A percentile compares a stretch with the other conserved stretches of the same genome.
Evolutionary conservation across 2,888 invertebrate genomes (phyloP).

Genomic region (Agrochola macilenta): DNA sequence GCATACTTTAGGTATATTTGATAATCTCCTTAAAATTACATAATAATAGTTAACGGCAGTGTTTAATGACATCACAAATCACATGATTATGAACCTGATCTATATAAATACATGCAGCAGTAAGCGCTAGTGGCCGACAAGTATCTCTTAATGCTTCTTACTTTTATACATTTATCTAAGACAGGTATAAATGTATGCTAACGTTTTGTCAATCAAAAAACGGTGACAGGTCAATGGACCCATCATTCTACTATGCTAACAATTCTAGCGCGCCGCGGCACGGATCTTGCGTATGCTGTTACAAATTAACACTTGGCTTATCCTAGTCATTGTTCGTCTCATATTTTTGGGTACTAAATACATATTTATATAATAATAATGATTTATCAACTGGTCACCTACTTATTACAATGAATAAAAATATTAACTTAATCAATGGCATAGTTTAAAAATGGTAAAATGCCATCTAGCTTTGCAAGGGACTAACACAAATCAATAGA

Average conservation of each 20-base stretch:
- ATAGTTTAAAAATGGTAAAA: constrained; percentile 60
- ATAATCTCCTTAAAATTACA: constrained; percentile 56
- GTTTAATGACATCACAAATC: constrained; percentile 65
- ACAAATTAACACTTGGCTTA: constrained; percentile 50
- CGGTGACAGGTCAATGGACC: constrained; percentile 20
- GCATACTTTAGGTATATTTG: constrained; percentile 54
- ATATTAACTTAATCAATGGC: constrained; percentile 60
- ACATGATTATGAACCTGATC: constrained; percentile 51
- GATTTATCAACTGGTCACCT: constrained; percentile 56
- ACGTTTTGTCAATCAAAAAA: constrained; percentile 23
- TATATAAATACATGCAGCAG: constrained; percentile 34
- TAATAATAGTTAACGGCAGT: constrained; percentile 71
- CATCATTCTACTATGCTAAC: constrained; percentile 16
- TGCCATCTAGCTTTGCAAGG: constrained; percentile 49
- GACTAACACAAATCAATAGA: constrained; percentile 57
- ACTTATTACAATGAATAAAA: constrained; percentile 49
- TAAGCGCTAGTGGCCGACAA: constrained; percentile 35
- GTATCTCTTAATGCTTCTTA: constrained; percentile 26
- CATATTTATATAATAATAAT: constrained; percentile 44
- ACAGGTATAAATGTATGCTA: constrained; percentile 21
- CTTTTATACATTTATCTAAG: constrained; percentile 20
- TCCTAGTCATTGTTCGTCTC: constrained; percentile 58
- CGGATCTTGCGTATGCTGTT: constrained; percentile 11
- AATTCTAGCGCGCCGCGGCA: constrained; percentile 4
- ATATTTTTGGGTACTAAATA: constrained; percentile 35